These are phyloP conservation scores for Latrodectus hesperus DNA, from an alignment of 2,888 invertebrate species.

Conservation along the genomic window DNA sequence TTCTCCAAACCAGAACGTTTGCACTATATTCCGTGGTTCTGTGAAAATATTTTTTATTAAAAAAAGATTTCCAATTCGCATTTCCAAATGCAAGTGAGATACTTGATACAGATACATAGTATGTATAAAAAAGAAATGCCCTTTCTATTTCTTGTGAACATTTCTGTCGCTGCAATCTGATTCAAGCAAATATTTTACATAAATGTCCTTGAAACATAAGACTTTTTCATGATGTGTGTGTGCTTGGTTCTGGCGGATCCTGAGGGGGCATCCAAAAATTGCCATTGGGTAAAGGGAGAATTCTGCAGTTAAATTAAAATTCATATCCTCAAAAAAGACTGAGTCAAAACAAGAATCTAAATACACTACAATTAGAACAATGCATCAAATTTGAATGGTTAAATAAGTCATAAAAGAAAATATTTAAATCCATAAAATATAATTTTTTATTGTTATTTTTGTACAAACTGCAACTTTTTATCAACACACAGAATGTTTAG, in stretches of 20 bases:
- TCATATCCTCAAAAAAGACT: not conserved
- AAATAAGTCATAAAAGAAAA: not conserved
- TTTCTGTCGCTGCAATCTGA: conserved; percentile 61
- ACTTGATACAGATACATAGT: no score
- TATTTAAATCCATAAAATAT: no score
- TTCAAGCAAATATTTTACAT: conserved; percentile 59
- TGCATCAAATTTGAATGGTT: not conserved
- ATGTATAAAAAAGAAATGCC: conserved; percentile 58
- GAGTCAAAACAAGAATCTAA: not conserved
- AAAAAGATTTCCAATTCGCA: no score
- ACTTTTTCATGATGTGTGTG: conserved; percentile 28
- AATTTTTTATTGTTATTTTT: no score
- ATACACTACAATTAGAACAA: not conserved
- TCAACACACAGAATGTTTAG: no score
- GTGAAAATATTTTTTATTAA: no score
- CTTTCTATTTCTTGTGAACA: conserved; percentile 64
- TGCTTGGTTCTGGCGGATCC: conserved; percentile 5
- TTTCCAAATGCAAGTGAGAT: no score
- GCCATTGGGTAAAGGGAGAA: not conserved
- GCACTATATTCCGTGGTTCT: no score
- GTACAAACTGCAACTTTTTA: no score
- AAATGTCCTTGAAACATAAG: conserved; percentile 36
- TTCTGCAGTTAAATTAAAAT: not conserved
- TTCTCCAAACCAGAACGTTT: no score
- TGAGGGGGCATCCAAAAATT: not conserved